Evolutionary conservation across 1,140 invertebrate species (phyloP).

Genomic region (Ceratoteleas bidentatus): DNA sequence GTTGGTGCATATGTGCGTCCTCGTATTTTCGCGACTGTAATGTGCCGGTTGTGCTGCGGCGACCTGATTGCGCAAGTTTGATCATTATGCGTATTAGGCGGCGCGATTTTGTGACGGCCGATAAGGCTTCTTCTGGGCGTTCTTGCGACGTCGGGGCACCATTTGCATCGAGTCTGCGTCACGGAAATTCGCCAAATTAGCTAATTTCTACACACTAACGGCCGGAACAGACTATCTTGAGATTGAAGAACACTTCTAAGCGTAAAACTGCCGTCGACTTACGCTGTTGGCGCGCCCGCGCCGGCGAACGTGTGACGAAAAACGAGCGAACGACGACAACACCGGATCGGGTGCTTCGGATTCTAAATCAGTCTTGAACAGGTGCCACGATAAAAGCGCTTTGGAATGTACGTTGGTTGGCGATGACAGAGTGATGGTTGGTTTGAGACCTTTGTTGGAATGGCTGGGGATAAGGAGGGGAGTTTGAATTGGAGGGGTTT

Average conservation of each 20-base stretch:
- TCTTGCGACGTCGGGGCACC: conserved; percentile 3
- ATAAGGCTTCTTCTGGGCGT: conserved; percentile 34
- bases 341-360: neutral
- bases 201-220: conserved; percentile 77
- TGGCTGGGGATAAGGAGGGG: no score
- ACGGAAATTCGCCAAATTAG: conserved; percentile 69
- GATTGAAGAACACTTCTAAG: conserved; percentile 72
- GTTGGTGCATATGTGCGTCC: conserved; percentile 57
- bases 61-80: conserved; percentile 49
- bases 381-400: no score
- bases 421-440: no score
- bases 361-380: no score
- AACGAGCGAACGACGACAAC: no score
- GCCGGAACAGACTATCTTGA: conserved; percentile 78
- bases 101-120: conserved; percentile 22
- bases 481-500: no score
- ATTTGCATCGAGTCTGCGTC: conserved; percentile 60
- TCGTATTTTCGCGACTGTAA: conserved; percentile 60
- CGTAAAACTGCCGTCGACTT: conserved; percentile 64
- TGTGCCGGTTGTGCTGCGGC: conserved; percentile 56
- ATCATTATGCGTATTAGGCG: conserved; percentile 54
- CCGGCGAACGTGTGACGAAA: neutral
- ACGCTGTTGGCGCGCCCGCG: conserved; percentile 38
- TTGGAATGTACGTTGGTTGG: no score
- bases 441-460: no score